A percentile compares a stretch with the other conserved stretches of the same genome.
Evolutionary conservation across 2,113 vertebrate genomes (phyloP).

Genomic region (Pelmatolapia mariae): DNA sequence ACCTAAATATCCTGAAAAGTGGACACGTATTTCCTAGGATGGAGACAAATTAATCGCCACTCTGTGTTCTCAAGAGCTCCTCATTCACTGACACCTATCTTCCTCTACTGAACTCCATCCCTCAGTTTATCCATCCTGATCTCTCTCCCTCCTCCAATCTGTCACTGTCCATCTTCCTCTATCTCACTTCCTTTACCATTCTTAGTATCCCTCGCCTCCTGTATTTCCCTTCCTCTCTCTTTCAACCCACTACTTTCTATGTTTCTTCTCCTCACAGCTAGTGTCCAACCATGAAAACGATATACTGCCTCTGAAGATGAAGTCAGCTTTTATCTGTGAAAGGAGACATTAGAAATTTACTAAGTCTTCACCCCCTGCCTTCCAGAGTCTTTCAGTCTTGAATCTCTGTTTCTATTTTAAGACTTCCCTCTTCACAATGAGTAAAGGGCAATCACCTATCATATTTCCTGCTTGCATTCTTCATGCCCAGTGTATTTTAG

Average conservation of each 20-base stretch:
- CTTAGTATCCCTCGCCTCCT: not conserved
- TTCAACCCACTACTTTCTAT: not conserved
- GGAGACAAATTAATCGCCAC: not conserved
- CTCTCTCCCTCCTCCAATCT: not conserved
- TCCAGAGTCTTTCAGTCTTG: not conserved
- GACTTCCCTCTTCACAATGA: conserved; percentile 25
- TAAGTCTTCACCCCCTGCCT: not conserved
- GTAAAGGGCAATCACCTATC: conserved; percentile 14
- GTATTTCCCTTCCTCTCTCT: not conserved
- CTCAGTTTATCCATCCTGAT: not conserved
- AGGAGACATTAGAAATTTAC: not conserved
- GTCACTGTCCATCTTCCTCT: not conserved
- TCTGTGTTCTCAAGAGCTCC: not conserved
- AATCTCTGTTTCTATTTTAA: conserved; percentile 16
- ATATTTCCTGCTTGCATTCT: not conserved
- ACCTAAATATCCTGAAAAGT: not conserved
- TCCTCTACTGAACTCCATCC: not conserved
- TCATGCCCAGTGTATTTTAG: conserved; percentile 15
- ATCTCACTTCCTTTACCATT: not conserved
- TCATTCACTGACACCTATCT: not conserved
- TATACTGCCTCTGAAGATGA: not conserved
- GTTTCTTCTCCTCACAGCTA: conserved; percentile 1
- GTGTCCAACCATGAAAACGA: not conserved
- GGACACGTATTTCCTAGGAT: not conserved
- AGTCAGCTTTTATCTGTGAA: conserved; percentile 1